Conservation (phyloP, 2,888 invertebrate species). For the Oscheius sp. region DNA sequence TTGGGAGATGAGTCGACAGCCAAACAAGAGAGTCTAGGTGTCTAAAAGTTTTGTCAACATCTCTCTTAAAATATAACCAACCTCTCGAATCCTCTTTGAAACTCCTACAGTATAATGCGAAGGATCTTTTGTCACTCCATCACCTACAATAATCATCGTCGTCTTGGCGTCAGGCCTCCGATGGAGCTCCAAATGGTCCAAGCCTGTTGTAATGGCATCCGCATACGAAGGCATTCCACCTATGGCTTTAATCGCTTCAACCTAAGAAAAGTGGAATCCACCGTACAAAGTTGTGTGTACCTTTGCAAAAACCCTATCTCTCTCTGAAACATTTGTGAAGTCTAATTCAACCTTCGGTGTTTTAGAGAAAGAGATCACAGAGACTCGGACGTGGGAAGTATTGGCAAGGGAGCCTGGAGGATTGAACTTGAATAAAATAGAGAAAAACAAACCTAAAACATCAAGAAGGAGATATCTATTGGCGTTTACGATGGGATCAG, state of each 20-base stretch:
- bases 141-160: constrained; percentile 56
- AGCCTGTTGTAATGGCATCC: constrained; percentile 43
- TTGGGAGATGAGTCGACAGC: constrained; percentile 39
- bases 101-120: constrained; percentile 17
- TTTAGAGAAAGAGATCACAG: constrained; percentile 50
- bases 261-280: not conserved
- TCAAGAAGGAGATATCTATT: constrained; percentile 60
- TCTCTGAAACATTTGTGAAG: constrained; percentile 25
- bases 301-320: constrained; percentile 24
- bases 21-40: constrained; percentile 21
- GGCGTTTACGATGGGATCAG: constrained; percentile 43
- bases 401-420: constrained; percentile 54
- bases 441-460: constrained; percentile 46
- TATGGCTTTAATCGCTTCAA: constrained; percentile 25
- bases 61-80: not conserved
- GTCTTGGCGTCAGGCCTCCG: constrained; percentile 42
- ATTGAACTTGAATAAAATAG: not conserved
- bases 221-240: constrained; percentile 48
- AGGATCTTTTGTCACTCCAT: constrained; percentile 38
- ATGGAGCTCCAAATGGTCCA: constrained; percentile 40
- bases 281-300: not conserved
- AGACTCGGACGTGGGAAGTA: constrained; percentile 49
- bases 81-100: constrained; percentile 22
- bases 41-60: constrained; percentile 12
- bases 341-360: constrained; percentile 32